A percentile compares a stretch with the other conserved stretches of the same genome.
These are phyloP conservation scores for Girardinus metallicus DNA, from an alignment of 2,797 vertebrate genomes.

Conservation along the genomic window DNA sequence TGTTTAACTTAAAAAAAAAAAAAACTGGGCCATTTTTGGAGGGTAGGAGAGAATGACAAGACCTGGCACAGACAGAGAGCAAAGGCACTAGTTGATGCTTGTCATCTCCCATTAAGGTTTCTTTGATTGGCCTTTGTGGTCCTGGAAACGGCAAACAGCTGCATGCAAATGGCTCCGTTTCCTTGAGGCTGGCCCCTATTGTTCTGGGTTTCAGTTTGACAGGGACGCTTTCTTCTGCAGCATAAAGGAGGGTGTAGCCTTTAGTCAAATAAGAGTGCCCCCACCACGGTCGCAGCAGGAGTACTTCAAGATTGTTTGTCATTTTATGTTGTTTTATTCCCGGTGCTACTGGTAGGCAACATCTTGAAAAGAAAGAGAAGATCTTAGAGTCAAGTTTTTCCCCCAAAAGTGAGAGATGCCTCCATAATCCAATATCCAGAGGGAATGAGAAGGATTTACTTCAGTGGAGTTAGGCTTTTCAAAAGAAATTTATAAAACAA, in stretches of 20 bases:
- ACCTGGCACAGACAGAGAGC: constrained; percentile 71
- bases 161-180: constrained; percentile 92
- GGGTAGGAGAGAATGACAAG: constrained; percentile 66
- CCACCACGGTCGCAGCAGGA: constrained; percentile 84
- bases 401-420: constrained; percentile 75
- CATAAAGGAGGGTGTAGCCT: constrained; percentile 85
- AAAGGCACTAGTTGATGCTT: constrained; percentile 85
- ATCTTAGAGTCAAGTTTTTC: constrained; percentile 82
- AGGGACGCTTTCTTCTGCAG: constrained; percentile 88
- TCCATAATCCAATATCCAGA: constrained; percentile 81
- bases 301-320: constrained; percentile 82
- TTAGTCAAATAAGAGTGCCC: constrained; percentile 87
- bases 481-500: constrained; percentile 49
- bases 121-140: constrained; percentile 92
- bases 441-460: constrained; percentile 65
- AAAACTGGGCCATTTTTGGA: constrained; percentile 51
- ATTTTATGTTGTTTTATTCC: constrained; percentile 82
- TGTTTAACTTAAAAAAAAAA: constrained; percentile 60
- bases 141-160: constrained; percentile 96
- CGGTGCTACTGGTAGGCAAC: constrained; percentile 81
- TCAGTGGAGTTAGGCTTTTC: constrained; percentile 66
- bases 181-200: constrained; percentile 88
- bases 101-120: constrained; percentile 89
- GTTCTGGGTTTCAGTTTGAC: constrained; percentile 87
- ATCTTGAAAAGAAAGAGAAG: constrained; percentile 82